Percentiles rank a stretch among this genome's conserved stretches.
Evolutionary conservation across 2,113 vertebrate genomes (phyloP).

Genomic region (Tetrax tetrax): DNA sequence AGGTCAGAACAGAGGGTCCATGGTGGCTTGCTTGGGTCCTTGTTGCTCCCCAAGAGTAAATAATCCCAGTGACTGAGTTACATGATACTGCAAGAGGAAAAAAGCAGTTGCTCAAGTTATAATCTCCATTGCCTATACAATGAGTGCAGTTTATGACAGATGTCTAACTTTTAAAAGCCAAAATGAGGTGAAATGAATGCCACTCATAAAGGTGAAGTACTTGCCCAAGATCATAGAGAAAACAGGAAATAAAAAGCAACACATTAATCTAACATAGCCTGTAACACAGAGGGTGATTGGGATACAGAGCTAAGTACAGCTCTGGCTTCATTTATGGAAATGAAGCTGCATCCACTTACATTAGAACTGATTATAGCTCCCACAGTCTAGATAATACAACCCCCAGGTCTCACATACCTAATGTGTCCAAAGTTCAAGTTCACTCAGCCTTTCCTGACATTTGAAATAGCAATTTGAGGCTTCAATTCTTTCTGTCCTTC

Average conservation of each 20-base stretch:
- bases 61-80: neutral
- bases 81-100: neutral
- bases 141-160: neutral
- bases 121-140: neutral
- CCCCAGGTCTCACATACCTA: neutral
- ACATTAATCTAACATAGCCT: neutral
- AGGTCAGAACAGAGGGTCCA: neutral
- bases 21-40: neutral
- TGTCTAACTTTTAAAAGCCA: neutral
- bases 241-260: neutral
- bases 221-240: neutral
- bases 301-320: neutral
- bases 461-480: neutral
- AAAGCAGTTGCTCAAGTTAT: neutral
- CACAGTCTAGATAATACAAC: neutral
- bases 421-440: neutral
- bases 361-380: neutral
- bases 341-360: neutral
- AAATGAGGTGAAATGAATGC: neutral
- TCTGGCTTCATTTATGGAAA: conserved; percentile 10
- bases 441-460: neutral
- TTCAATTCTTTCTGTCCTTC: neutral
- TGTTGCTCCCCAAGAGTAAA: neutral
- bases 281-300: neutral
- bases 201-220: neutral